Percentiles rank a stretch among this genome's conserved stretches.
phyloP scores from a whole-genome alignment of 2,888 invertebrate genomes.

The Strigamia crassipes region DNA sequence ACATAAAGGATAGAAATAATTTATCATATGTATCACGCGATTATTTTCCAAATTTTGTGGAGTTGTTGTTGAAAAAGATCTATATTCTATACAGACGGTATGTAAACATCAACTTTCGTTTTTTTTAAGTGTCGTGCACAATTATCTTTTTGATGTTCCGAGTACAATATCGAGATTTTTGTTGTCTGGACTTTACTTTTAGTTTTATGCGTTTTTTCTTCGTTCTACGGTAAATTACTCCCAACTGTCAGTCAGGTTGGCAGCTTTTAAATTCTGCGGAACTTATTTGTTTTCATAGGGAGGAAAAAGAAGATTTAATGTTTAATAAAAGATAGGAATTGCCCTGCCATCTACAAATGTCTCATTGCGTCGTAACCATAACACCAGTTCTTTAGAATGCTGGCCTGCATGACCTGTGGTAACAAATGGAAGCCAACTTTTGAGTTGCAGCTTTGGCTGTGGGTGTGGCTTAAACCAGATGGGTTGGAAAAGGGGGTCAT shows the following conservation, averaged over 20 bases:
- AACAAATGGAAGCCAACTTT: slow-evolving; percentile 31
- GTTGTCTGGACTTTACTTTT: neutral
- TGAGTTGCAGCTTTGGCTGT: slow-evolving; percentile 10
- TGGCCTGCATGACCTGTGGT: slow-evolving; percentile 10
- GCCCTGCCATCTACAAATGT: slow-evolving; percentile 21
- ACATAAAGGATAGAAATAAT: too few species aligned
- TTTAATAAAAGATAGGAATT: slow-evolving; percentile 38
- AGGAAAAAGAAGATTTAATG: slow-evolving; percentile 35
- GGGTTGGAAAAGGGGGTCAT: slow-evolving; percentile 5
- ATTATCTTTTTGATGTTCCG: neutral
- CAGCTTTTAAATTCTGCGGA: slow-evolving; percentile 13
- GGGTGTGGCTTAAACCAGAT: slow-evolving; percentile 38
- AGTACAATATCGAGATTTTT: neutral
- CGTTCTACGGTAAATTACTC: neutral
- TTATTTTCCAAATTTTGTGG: too few species aligned
- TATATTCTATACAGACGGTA: too few species aligned
- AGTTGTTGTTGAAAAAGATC: too few species aligned
- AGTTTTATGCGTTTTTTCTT: neutral
- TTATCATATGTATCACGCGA: too few species aligned
- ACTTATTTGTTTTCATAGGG: slow-evolving; percentile 26
- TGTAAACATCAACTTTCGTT: too few species aligned
- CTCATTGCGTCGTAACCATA: slow-evolving; percentile 10
- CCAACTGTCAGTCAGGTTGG: slow-evolving; percentile 28
- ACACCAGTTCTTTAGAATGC: slow-evolving; percentile 5
- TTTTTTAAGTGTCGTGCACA: neutral